Base-by-base conservation (phyloP, 2,888 invertebrate species). In the Suillia variegata region DNA sequence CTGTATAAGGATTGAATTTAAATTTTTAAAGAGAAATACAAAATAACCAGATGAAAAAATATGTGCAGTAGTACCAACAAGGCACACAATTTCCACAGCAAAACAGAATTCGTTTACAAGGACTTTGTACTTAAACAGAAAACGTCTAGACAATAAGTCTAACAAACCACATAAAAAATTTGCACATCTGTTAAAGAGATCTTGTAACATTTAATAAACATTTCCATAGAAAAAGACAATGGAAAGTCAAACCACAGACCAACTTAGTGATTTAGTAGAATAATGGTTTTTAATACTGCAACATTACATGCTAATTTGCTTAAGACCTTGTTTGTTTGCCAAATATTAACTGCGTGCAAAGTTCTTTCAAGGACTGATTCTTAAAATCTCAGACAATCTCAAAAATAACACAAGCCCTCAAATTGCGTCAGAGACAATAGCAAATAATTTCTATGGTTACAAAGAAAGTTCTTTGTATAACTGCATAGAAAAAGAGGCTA, bases 281-380 rank as follows among this genome's bases (percentile, higher is more conserved):
- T 31, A 38, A 67, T 53, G 50, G 21, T 17, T 20, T 34, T 54
- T 65, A 69, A 69, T 68, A 13, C 58, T 51, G 10, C 45, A 54
- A 61, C 70, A 72, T 75, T 73, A 75, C 75, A 74, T 75, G 74
- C 70, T 70, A 65, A 75, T 72, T 75, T 67, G 61, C 61, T 52
- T 5, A 26, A 57, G 21, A 13, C 57, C 48, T 45, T 24, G 31
- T 55, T 51, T 47, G 47, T 58, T 58, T 58, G 54, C 48, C 20
- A 52, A 38, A 42, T 8, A 52, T 45, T 31, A 31, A 22, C n/a
- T n/a, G 51, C n/a, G 52, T 52, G 52, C 26, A 26, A 52, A 47
- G 31, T 38, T 58, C 12, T 38, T 10, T 33, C n/a, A 22, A 56
- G 50, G 31, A 56, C 22, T 33, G n/a, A n/a, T n/a, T n/a, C n/a